Evolutionary conservation across 37 sponge, comb jelly and placozoan genomes (phyloP).

Genomic region (Hexactinellida sp.): DNA sequence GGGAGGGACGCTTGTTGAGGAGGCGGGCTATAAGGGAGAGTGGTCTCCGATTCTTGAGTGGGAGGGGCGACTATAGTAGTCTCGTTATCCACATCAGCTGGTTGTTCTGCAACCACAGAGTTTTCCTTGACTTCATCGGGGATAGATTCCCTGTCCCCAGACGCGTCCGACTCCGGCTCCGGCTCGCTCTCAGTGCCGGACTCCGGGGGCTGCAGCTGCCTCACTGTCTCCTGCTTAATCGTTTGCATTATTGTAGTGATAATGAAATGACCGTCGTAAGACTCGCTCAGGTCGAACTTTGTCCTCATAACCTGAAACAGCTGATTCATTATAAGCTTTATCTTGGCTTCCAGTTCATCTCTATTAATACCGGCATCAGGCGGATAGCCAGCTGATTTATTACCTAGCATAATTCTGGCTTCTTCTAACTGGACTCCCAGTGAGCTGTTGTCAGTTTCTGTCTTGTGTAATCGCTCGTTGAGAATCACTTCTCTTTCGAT

Average conservation of each 20-base stretch:
- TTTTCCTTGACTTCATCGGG: not conserved
- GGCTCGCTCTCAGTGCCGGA: not conserved
- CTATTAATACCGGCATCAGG: not conserved
- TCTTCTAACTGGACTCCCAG: not conserved
- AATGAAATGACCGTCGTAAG: not conserved
- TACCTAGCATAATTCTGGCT: not conserved
- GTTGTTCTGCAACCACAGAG: not conserved
- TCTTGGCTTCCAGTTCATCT: constrained; percentile 34
- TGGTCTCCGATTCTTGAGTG: not conserved
- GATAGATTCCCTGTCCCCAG: not conserved
- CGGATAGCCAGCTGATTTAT: not conserved
- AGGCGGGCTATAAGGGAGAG: not conserved
- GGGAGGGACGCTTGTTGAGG: not conserved
- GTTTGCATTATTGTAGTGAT: constrained; percentile 1
- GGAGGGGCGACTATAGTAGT: not conserved
- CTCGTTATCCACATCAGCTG: not conserved
- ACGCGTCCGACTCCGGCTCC: not conserved
- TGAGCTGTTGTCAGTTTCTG: not conserved
- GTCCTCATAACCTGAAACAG: constrained; percentile 40
- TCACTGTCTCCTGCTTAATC: not conserved
- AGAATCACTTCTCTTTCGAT: not conserved
- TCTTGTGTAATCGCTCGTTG: not conserved
- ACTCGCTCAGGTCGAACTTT: constrained; percentile 28
- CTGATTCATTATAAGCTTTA: constrained; percentile 79
- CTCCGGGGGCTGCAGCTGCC: not conserved